phyloP scores from a whole-genome alignment of 2,797 vertebrate species.

The Graptemys geographica region DNA sequence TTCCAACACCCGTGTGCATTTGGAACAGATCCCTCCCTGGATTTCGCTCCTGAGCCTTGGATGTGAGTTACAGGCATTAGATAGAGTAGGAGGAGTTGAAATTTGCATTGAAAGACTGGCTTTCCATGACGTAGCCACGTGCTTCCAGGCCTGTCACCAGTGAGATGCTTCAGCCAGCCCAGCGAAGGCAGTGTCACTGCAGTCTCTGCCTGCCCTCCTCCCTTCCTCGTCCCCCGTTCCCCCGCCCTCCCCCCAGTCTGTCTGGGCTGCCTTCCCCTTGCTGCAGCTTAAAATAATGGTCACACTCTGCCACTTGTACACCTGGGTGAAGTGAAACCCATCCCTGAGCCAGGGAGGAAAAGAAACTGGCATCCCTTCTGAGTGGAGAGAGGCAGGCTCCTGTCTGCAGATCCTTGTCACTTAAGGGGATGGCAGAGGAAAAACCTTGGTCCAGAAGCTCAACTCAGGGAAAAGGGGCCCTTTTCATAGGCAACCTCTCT shows the following conservation, averaged over 20 bases:
- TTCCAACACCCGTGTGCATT: conserved; percentile 85
- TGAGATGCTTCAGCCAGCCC: conserved; percentile 71
- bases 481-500: neutral
- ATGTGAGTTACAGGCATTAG: conserved; percentile 82
- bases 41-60: conserved; percentile 80
- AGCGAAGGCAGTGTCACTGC: conserved; percentile 73
- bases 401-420: neutral
- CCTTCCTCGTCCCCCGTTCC: neutral
- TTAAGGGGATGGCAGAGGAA: neutral
- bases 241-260: neutral
- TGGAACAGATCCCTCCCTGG: conserved; percentile 83
- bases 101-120: conserved; percentile 89
- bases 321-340: neutral
- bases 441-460: neutral
- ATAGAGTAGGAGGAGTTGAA: conserved; percentile 88
- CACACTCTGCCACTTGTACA: conserved; percentile 1
- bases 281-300: conserved; percentile 21
- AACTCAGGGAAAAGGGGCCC: neutral
- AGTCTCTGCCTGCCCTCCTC: conserved; percentile 16
- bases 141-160: conserved; percentile 79
- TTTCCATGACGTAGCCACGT: conserved; percentile 95
- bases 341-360: neutral
- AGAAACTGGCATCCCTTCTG: neutral
- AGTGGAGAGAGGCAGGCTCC: neutral
- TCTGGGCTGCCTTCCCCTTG: neutral